Base-by-base conservation (phyloP, 2,113 vertebrate species). In the Pandion haliaetus region DNA sequence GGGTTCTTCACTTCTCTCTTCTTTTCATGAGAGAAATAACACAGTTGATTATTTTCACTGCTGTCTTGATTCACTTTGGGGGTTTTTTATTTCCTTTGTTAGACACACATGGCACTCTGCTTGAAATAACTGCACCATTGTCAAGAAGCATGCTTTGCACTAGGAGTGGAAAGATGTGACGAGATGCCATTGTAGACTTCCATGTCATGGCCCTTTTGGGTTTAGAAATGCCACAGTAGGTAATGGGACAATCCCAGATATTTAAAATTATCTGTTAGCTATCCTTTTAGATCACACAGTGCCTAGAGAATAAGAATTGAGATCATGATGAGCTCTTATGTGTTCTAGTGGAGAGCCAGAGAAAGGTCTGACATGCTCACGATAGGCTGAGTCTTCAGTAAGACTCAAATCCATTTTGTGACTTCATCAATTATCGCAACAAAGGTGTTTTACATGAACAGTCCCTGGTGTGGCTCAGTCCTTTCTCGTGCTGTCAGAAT, bases 291-390 rank as follows among this genome's bases (percentile, higher is more conserved):
- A 17, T 44, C n/a, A 26, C 79, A 47, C 23, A 36, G 12, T 12
- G 14, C 55, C 42, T 17, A 11, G 1, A 72, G 47, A 71, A 29
- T 28, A 58, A 32, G 21, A 36, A 58, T 2, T 19, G 32, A 81
- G 34, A 26, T 29, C 2, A 0, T 12, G 49, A 23, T 4, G 11
- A 83, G 54, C 38, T 57, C 49, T 45, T 34, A 20, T 0, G 2
- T 26, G 12, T 34, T 45, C 38, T 40, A 47, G 17, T 8, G 18
- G 38, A 74, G 54, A 72, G 52, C 10, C n/a, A 88, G 45, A 18
- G n/a, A 26, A 40, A 42, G 50, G 36, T 34, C 55, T 83, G 44
- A 9, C 9, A 21, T 7, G 34, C 45, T 66, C 55, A 23, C 3
- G 1, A 19, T 1, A 71, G 28, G 38, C 44, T 23, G 49, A 40